These are phyloP conservation scores for Colinus virginianus DNA, from an alignment of 2,113 vertebrate genomes.

Conservation along the genomic window DNA sequence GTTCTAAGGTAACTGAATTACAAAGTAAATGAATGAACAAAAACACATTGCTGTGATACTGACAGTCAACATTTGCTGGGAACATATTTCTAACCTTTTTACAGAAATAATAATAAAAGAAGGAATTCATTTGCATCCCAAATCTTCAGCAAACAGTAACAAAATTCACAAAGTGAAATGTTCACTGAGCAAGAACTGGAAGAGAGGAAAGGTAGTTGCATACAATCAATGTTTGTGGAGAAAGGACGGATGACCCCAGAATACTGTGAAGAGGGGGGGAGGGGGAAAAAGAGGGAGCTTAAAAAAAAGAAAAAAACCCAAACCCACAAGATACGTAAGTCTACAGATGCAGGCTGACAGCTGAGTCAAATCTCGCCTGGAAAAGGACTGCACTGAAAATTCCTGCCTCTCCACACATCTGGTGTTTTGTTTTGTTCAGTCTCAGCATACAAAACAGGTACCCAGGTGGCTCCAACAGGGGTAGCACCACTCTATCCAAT, in stretches of 20 bases:
- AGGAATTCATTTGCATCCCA: background rate
- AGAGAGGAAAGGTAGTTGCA: background rate
- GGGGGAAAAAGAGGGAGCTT: background rate
- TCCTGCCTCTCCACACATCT: background rate
- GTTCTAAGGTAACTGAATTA: background rate
- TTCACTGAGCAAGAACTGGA: background rate
- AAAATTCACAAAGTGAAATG: background rate
- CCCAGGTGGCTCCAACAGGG: background rate
- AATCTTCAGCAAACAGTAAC: background rate
- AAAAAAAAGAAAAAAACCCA: background rate
- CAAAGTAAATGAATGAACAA: background rate
- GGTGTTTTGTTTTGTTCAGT: background rate
- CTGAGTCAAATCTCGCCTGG: background rate
- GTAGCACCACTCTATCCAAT: background rate
- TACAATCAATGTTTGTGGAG: background rate
- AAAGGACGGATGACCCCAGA: background rate
- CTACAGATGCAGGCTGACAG: background rate
- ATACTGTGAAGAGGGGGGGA: background rate
- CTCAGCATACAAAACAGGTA: background rate
- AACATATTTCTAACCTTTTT: background rate
- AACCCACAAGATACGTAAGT: background rate
- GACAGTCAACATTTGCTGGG: background rate
- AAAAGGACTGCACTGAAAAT: background rate
- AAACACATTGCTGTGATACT: background rate
- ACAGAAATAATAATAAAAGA: background rate